phyloP scores from a whole-genome alignment of 2,888 invertebrate species.

The Eupithecia dodoneata region DNA sequence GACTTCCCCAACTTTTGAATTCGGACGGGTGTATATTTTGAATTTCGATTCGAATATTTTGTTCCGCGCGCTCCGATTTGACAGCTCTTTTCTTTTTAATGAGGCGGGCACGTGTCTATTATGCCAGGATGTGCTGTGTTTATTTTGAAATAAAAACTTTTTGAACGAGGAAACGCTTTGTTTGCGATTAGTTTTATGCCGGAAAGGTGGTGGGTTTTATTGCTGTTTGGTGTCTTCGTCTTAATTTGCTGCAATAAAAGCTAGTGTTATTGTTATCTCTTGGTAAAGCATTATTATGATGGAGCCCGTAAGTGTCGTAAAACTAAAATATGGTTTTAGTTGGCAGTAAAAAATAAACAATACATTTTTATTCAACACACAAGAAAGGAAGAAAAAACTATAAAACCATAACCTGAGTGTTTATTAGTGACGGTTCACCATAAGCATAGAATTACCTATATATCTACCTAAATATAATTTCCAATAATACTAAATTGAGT shows the following conservation, averaged over 20 bases:
- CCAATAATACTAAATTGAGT: constrained; percentile 5
- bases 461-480: background rate
- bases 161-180: constrained; percentile 41
- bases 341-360: background rate
- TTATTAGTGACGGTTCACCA: background rate
- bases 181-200: constrained; percentile 43
- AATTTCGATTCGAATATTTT: constrained; percentile 54
- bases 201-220: constrained; percentile 39
- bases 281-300: constrained; percentile 16
- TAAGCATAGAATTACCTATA: background rate
- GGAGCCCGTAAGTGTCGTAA: constrained; percentile 9
- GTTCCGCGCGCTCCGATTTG: constrained; percentile 49
- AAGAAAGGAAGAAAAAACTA: background rate
- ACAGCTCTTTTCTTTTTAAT: constrained; percentile 49
- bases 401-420: background rate
- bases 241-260: constrained; percentile 39
- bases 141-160: constrained; percentile 44
- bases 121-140: constrained; percentile 47
- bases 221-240: constrained; percentile 27
- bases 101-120: constrained; percentile 47
- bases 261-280: constrained; percentile 20
- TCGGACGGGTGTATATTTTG: constrained; percentile 46
- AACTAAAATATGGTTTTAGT: background rate
- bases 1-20: constrained; percentile 44
- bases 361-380: constrained; percentile 4